Conservation (phyloP, 2,797 vertebrate genomes). For the Poecilia gillii region DNA sequence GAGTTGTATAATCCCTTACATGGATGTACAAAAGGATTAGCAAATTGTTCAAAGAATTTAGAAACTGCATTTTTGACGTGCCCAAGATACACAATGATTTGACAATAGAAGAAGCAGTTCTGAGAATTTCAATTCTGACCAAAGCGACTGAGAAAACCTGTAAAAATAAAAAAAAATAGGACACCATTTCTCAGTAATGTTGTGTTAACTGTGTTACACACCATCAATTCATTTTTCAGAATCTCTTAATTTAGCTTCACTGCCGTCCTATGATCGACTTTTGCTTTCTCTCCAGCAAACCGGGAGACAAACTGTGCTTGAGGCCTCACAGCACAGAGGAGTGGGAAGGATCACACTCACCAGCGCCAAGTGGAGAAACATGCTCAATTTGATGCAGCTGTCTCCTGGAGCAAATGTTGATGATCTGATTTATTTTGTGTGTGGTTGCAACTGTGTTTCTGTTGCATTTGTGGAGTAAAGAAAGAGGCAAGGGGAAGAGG, state of each 20-base stretch:
- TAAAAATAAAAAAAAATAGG: background rate
- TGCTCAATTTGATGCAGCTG: slow-evolving; percentile 69
- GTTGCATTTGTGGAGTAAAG: slow-evolving; percentile 34
- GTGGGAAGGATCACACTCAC: slow-evolving; percentile 47
- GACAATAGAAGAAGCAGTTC: no score
- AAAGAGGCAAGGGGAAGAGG: background rate
- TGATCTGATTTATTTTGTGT: slow-evolving; percentile 51
- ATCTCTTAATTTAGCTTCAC: slow-evolving; percentile 20
- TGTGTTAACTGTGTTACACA: background rate
- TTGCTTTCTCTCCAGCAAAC: slow-evolving; percentile 34
- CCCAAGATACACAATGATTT: no score
- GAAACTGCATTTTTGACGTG: no score
- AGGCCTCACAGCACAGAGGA: slow-evolving; percentile 38
- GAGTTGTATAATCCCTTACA: no score
- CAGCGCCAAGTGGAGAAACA: slow-evolving; percentile 53
- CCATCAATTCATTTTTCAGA: slow-evolving; percentile 42
- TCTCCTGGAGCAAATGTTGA: slow-evolving; percentile 54
- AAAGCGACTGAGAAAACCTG: no score
- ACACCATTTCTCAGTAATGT: background rate
- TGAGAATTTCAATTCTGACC: no score
- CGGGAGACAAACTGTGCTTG: slow-evolving; percentile 28
- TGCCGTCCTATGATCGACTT: slow-evolving; percentile 30
- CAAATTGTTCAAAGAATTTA: no score
- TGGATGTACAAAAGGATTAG: no score
- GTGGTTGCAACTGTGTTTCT: slow-evolving; percentile 49